A percentile compares a stretch with the other conserved stretches of the same genome.
Evolutionary conservation across 2,797 vertebrate genomes (phyloP).

Genomic region (Botia kubotai): DNA sequence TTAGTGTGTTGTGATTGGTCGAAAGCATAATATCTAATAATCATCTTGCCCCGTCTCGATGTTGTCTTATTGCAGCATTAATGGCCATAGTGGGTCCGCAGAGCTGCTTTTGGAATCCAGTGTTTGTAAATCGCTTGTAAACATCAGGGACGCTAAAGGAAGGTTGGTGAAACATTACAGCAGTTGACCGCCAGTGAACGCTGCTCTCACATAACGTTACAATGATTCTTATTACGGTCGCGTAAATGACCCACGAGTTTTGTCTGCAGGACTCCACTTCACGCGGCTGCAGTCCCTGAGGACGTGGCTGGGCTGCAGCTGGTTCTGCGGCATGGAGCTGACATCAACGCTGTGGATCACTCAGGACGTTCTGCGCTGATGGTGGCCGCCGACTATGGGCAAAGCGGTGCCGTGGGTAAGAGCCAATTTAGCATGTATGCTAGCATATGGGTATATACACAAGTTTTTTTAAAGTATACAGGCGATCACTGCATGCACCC

Average conservation of each 20-base stretch:
- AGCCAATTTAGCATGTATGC: too few relatives aligned
- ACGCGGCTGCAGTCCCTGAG: constrained; percentile 95
- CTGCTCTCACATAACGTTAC: neutral
- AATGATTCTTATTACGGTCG: neutral
- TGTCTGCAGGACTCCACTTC: constrained; percentile 88
- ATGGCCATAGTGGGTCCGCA: constrained; percentile 93
- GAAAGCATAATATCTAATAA: neutral
- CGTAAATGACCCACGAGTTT: too few relatives aligned
- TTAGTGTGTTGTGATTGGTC: neutral
- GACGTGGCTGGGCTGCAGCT: constrained; percentile 93
- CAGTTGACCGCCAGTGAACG: neutral
- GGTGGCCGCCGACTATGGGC: constrained; percentile 91
- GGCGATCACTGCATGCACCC: too few relatives aligned
- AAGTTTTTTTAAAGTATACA: too few relatives aligned
- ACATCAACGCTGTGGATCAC: constrained; percentile 90
- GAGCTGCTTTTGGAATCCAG: constrained; percentile 88
- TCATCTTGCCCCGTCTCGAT: neutral
- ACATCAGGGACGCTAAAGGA: constrained; percentile 98
- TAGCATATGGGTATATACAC: neutral
- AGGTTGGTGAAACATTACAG: constrained; percentile 76
- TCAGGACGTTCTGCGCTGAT: constrained; percentile 92
- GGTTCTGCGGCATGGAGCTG: constrained; percentile 90
- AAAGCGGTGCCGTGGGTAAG: constrained; percentile 66
- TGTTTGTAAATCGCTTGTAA: constrained; percentile 94
- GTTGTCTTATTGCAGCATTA: constrained; percentile 81